These are phyloP conservation scores for Adelognathus sp. DNA, from an alignment of 2,888 invertebrate species.

Conservation along the genomic window DNA sequence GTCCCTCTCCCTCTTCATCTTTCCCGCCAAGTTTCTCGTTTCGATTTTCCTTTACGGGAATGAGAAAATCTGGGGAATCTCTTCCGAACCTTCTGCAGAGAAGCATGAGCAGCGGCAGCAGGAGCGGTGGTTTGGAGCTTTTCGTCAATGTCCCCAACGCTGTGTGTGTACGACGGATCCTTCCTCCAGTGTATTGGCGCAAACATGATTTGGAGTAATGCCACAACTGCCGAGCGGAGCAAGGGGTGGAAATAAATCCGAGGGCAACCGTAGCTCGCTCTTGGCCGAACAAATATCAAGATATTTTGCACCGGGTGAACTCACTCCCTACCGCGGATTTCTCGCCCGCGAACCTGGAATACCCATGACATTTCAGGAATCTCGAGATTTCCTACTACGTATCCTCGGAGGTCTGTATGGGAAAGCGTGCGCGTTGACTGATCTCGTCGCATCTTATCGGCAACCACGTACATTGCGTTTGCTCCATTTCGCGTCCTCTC, in stretches of 20 bases:
- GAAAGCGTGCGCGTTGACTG: background rate
- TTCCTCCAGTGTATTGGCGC: constrained; percentile 64
- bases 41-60: constrained; percentile 14
- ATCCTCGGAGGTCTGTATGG: background rate
- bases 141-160: constrained; percentile 14
- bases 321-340: constrained; percentile 5
- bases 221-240: constrained; percentile 6
- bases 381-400: constrained; percentile 13
- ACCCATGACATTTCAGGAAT: constrained; percentile 9
- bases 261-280: constrained; percentile 36
- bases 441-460: background rate
- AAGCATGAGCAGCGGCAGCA: constrained; percentile 34
- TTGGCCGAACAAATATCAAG: constrained; percentile 68
- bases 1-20: background rate
- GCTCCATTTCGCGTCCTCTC: constrained; percentile 1
- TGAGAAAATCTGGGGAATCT: constrained; percentile 39
- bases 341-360: background rate
- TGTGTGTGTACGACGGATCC: background rate
- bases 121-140: constrained; percentile 34
- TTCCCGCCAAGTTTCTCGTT: background rate
- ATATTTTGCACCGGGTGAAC: constrained; percentile 60
- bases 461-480: constrained; percentile 17
- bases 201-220: constrained; percentile 75
- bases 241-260: constrained; percentile 67
- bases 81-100: constrained; percentile 30